A percentile compares a stretch with the other conserved stretches of the same genome.
Conservation (phyloP, 2,113 vertebrate species). For the Poeciliopsis retropinna region DNA sequence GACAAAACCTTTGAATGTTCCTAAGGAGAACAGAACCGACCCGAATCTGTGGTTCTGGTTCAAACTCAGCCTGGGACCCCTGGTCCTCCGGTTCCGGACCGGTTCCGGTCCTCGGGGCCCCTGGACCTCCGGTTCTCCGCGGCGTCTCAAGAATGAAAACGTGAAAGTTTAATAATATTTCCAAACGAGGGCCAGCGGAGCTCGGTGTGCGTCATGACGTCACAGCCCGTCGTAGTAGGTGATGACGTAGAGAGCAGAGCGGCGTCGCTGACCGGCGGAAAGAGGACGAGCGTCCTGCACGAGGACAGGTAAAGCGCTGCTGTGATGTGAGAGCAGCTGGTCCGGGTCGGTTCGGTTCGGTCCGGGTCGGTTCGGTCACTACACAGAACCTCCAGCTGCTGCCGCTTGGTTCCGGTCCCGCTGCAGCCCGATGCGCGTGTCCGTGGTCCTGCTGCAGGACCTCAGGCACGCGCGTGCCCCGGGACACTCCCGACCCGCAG, state of each 20-base stretch:
- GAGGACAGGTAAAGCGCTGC: constrained; percentile 54
- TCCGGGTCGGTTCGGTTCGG: background rate
- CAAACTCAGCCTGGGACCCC: too few species aligned
- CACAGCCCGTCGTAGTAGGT: constrained; percentile 9
- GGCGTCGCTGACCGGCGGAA: constrained; percentile 22
- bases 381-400: background rate
- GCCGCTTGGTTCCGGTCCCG: constrained; percentile 34
- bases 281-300: constrained; percentile 51
- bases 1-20: too few species aligned
- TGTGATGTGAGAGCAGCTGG: background rate
- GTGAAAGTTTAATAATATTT: too few species aligned
- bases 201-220: constrained; percentile 49
- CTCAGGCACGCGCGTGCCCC: constrained; percentile 3
- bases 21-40: too few species aligned
- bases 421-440: constrained; percentile 37
- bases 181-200: too few species aligned
- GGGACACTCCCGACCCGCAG: background rate
- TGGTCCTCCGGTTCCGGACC: too few species aligned
- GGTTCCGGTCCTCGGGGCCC: too few species aligned
- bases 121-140: too few species aligned
- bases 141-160: too few species aligned
- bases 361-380: background rate
- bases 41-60: too few species aligned
- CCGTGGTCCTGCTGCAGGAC: constrained; percentile 47
- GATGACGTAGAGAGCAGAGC: constrained; percentile 30